phyloP scores from a whole-genome alignment of 2,797 vertebrate genomes.

The Okamejei kenojei region DNA sequence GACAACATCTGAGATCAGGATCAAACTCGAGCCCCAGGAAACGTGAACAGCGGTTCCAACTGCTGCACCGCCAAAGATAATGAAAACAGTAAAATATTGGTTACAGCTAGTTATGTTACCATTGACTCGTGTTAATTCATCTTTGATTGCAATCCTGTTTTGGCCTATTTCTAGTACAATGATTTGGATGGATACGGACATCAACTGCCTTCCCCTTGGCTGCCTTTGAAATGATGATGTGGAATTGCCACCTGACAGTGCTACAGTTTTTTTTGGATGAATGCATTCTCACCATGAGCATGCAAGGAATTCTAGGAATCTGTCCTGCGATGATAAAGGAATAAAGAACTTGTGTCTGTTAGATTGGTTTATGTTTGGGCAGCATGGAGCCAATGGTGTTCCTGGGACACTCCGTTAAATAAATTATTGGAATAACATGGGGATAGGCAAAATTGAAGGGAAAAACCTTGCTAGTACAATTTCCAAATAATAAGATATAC shows the following conservation, averaged over 20 bases:
- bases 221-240: not conserved
- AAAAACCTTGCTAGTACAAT: not conserved
- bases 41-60: too few species aligned
- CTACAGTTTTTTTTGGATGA: not conserved
- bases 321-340: not conserved
- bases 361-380: not conserved
- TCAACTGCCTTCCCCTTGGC: not conserved
- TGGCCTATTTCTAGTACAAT: not conserved
- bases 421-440: not conserved
- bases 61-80: not conserved
- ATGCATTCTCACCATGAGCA: not conserved
- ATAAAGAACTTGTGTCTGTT: not conserved
- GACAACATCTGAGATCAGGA: too few species aligned
- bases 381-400: not conserved
- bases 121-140: not conserved
- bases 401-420: not conserved
- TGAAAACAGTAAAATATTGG: not conserved
- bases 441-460: too few species aligned
- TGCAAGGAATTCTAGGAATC: not conserved
- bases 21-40: too few species aligned
- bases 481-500: not conserved
- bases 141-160: not conserved
- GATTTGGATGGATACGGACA: not conserved
- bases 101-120: not conserved
- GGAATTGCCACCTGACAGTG: not conserved